phyloP scores from a whole-genome alignment of 1,140 invertebrate species.

The Doryteuthis pealeii region DNA sequence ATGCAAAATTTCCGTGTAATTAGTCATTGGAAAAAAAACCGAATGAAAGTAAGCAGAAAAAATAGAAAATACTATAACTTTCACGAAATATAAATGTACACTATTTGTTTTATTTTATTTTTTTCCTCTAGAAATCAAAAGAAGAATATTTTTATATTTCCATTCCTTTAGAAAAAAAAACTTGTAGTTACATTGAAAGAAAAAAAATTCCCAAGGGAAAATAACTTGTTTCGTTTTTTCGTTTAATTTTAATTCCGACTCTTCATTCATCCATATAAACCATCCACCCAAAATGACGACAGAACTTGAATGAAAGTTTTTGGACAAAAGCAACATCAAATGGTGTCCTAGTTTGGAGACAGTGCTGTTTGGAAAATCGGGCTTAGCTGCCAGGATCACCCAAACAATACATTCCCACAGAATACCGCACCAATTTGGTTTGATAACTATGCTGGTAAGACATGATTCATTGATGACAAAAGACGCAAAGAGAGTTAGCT shows the following conservation, averaged over 20 bases:
- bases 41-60: conserved; percentile 77
- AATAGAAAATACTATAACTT: background rate
- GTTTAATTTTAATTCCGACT: background rate
- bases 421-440: conserved; percentile 48
- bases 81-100: too few relatives aligned
- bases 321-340: conserved; percentile 64
- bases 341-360: conserved; percentile 91
- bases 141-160: too few relatives aligned
- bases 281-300: conserved; percentile 26
- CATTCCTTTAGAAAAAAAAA: too few relatives aligned
- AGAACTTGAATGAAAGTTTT: conserved; percentile 26
- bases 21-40: conserved; percentile 87
- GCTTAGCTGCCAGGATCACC: conserved; percentile 36
- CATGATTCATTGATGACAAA: background rate
- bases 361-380: conserved; percentile 80
- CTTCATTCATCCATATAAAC: background rate
- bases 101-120: too few relatives aligned
- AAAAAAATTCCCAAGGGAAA: background rate
- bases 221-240: background rate
- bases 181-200: too few relatives aligned
- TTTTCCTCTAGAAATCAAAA: too few relatives aligned
- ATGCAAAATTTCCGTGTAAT: conserved; percentile 86
- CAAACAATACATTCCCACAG: conserved; percentile 33
- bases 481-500: too few relatives aligned
- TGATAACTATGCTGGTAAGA: conserved; percentile 47